Percentiles rank a stretch among this genome's conserved stretches.
Evolutionary conservation across 1,140 invertebrate species (phyloP).

Genomic region (Drosophila guanche): DNA sequence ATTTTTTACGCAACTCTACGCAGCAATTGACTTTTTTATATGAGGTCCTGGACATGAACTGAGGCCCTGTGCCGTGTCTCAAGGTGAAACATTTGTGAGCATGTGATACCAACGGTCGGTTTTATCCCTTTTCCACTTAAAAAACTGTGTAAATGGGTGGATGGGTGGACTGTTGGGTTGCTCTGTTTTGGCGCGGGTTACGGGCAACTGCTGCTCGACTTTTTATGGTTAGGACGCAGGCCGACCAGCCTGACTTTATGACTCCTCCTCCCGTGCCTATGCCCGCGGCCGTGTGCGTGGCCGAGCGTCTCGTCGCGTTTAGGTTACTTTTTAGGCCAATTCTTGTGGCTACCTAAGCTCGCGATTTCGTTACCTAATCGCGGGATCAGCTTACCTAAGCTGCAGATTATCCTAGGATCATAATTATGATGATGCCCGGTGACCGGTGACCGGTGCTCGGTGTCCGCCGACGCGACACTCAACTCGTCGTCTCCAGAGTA

Average conservation of each 20-base stretch:
- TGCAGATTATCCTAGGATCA: slow-evolving; percentile 80
- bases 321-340: slow-evolving; percentile 64
- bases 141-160: slow-evolving; percentile 50
- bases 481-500: slow-evolving; percentile 31
- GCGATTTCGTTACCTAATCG: slow-evolving; percentile 78
- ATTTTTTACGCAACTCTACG: slow-evolving; percentile 64
- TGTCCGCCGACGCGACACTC: slow-evolving; percentile 59
- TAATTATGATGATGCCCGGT: slow-evolving; percentile 66
- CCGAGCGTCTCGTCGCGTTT: slow-evolving; percentile 1
- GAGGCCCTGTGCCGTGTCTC: background rate
- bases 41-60: slow-evolving; percentile 27
- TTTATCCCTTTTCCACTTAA: slow-evolving; percentile 73
- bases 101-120: slow-evolving; percentile 19
- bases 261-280: slow-evolving; percentile 30
- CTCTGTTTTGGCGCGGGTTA: slow-evolving; percentile 62
- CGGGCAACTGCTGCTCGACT: slow-evolving; percentile 63
- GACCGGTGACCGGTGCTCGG: slow-evolving; percentile 9
- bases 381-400: slow-evolving; percentile 78
- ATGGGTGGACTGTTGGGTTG: slow-evolving; percentile 26
- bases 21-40: slow-evolving; percentile 72
- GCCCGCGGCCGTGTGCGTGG: slow-evolving; percentile 6
- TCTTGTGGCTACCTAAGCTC: slow-evolving; percentile 77
- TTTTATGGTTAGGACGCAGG: slow-evolving; percentile 59
- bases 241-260: slow-evolving; percentile 54
- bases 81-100: slow-evolving; percentile 45